A percentile compares a stretch with the other conserved stretches of the same genome.
Evolutionary conservation across 2,113 vertebrate genomes (phyloP).

Genomic region (Cichladusa arquata): DNA sequence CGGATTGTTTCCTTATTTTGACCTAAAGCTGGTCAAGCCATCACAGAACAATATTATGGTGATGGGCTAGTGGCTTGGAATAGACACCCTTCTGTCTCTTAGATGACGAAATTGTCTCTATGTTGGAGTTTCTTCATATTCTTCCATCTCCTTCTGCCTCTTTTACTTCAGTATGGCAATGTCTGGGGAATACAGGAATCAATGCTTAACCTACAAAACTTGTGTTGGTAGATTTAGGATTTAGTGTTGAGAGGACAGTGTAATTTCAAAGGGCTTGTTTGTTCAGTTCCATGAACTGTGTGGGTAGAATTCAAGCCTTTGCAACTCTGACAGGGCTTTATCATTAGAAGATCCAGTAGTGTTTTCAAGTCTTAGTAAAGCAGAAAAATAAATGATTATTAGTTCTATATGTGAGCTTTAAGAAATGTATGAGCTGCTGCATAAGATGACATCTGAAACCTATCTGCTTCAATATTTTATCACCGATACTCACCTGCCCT

Average conservation of each 20-base stretch:
- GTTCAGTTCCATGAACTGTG: background rate
- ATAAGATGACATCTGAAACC: background rate
- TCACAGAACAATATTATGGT: background rate
- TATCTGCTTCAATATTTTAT: background rate
- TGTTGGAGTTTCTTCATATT: background rate
- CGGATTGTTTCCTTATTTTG: background rate
- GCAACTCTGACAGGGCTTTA: background rate
- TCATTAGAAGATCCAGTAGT: background rate
- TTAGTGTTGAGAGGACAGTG: background rate
- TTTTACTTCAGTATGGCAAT: background rate
- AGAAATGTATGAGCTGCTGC: background rate
- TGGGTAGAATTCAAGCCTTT: background rate
- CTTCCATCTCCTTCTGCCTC: background rate
- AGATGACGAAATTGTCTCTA: background rate
- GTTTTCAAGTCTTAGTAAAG: background rate
- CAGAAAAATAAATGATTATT: background rate
- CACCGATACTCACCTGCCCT: background rate
- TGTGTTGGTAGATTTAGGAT: background rate
- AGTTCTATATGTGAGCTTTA: background rate
- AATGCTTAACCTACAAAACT: background rate
- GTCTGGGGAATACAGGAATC: background rate
- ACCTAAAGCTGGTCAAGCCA: background rate
- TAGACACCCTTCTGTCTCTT: background rate
- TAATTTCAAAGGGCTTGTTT: background rate
- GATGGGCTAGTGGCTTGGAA: background rate